These are phyloP conservation scores for Acrocephalus arundinaceus DNA, from an alignment of 2,113 vertebrate species.

Conservation along the genomic window DNA sequence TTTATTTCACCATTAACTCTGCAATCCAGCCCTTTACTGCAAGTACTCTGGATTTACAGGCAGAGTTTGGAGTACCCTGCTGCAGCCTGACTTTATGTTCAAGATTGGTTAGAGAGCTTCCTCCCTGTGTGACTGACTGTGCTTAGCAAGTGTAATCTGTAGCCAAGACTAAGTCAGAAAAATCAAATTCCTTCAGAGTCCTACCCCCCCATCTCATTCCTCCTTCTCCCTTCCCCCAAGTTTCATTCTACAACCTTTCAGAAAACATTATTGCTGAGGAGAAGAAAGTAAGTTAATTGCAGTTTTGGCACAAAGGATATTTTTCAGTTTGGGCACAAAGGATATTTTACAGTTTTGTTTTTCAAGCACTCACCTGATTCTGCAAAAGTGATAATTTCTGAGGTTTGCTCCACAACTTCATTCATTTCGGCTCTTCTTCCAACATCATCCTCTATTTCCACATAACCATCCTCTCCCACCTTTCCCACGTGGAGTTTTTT, in stretches of 20 bases:
- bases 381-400: slow-evolving; percentile 98
- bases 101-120: slow-evolving; percentile 55
- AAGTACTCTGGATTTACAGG: slow-evolving; percentile 28
- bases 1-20: slow-evolving; percentile 17
- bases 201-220: not conserved
- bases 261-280: slow-evolving; percentile 21
- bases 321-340: slow-evolving; percentile 27
- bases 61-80: slow-evolving; percentile 38
- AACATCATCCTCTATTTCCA: slow-evolving; percentile 94
- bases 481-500: slow-evolving; percentile 94
- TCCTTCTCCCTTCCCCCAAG: not conserved
- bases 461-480: slow-evolving; percentile 90
- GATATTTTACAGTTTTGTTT: not conserved
- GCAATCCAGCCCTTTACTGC: slow-evolving; percentile 12
- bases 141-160: slow-evolving; percentile 65
- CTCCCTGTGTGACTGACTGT: slow-evolving; percentile 38
- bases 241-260: slow-evolving; percentile 13
- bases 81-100: slow-evolving; percentile 48
- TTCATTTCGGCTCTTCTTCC: slow-evolving; percentile 81
- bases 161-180: slow-evolving; percentile 51
- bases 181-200: slow-evolving; percentile 41
- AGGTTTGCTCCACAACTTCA: slow-evolving; percentile 88
- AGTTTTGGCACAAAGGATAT: slow-evolving; percentile 17
- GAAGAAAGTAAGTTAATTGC: slow-evolving; percentile 26
- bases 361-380: slow-evolving; percentile 90